Base-by-base conservation (phyloP, 2,888 invertebrate genomes). In the Oscheius myriophilus region DNA sequence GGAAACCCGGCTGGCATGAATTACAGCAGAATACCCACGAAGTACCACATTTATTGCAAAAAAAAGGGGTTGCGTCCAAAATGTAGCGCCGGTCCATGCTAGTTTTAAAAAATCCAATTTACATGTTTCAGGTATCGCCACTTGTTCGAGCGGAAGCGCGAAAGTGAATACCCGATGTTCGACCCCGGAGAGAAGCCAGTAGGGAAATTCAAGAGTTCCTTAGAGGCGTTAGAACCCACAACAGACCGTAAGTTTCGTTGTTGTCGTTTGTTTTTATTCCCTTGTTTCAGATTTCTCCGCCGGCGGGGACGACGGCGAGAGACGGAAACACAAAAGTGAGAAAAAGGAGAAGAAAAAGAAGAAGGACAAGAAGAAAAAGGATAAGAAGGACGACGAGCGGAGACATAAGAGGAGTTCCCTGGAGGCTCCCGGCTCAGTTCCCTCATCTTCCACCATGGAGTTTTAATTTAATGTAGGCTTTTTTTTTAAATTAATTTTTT, bases 341-440 rank as follows among this genome's bases (percentile, higher is more conserved):
- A 76, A 77, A 67, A 75, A 74, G 68, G 69, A 79, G 53, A 77
- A 80, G 57, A 73, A 72, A 51, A 70, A 71, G 57, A 74, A 73
- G 68, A 69, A 79, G 49, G 66, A 72, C 39, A 78, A 78, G 55
- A 73, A 71, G 42, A 76, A 76, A 52, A 71, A 72, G 62, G 70
- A 70, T 0, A 66, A 67, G 67, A 68, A 68, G 45, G 68, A 68
- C 41, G 68, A 68, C 25, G 68, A 68, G 14, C 23, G 55, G 21
- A 62, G 61, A 51, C 59, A 67, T 23, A 49, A 53, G 61, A 67
- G 61, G 45, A 33, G 33, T 4, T 21, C 43, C 7, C 33, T 49
- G 12, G 33, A 54, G 23, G 49, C 23, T 9, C 41, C 11, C 12
- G 52, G 45, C 16, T 16, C 21, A 3, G 49, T 21, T 18, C 41